Evolutionary conservation across 2,888 invertebrate genomes (phyloP).

Genomic region (Plagodis dolabraria): DNA sequence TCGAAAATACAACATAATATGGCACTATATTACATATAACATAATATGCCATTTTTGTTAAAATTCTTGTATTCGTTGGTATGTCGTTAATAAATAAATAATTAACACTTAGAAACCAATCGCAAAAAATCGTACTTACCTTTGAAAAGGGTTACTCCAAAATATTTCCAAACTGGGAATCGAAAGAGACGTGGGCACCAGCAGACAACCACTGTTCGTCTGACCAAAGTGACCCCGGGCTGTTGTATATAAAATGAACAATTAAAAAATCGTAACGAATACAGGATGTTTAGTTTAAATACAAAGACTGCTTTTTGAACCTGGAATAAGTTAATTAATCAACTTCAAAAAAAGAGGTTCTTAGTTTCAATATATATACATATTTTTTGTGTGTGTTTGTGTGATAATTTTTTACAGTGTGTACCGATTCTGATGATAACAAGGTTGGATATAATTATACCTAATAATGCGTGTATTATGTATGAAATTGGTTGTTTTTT

Average conservation of each 20-base stretch:
- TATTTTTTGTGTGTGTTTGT: no score
- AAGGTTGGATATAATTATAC: no score
- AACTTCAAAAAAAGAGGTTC: not conserved
- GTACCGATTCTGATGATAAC: no score
- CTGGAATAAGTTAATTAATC: not conserved
- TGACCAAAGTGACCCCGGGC: constrained; percentile 41
- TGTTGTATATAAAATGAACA: constrained; percentile 66
- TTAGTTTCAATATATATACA: not conserved
- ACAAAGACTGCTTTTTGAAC: not conserved
- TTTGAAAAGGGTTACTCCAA: constrained; percentile 19
- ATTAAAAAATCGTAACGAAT: constrained; percentile 55
- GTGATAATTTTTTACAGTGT: no score
- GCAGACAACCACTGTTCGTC: constrained; percentile 61
- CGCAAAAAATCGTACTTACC: constrained; percentile 18
- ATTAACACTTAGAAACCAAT: not conserved
- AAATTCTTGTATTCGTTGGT: no score
- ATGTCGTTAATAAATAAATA: no score
- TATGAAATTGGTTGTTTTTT: no score
- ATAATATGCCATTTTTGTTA: no score
- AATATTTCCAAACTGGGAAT: constrained; percentile 18
- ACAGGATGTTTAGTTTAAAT: constrained; percentile 49
- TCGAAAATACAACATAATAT: no score
- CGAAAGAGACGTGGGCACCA: constrained; percentile 59
- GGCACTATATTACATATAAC: no score
- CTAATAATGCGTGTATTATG: no score